Base-by-base conservation (phyloP, 2,888 invertebrate species). In the Malthinus seriepunctatus region DNA sequence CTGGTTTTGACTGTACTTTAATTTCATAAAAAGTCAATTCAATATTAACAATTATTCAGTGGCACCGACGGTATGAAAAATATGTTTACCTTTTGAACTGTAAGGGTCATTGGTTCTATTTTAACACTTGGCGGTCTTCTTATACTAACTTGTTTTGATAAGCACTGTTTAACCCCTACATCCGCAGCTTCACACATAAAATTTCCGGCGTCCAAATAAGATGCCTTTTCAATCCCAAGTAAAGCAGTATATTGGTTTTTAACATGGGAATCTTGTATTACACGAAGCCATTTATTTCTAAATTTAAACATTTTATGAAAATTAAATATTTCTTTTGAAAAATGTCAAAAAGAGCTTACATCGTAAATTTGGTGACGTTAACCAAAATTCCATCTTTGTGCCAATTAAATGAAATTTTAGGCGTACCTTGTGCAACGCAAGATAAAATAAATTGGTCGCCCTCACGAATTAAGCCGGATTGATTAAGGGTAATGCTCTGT, bases 141-240 rank as follows among this genome's bases (percentile, higher is more conserved):
- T 10, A 91, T 84, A 15, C 84, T 82, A 33, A 90, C 79, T 56
- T 83, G 78, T 51, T 87, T 76, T 47, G 86, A 86, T 63, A 85
- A 81, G 73, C 90, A 90, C 61, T 89, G 84, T 64, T 88, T 83
- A 46, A 87, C 78, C n/a, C 86, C 87, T 69, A 85, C 86, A 70
- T 88, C 88, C 51, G 84, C 82, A 31, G 87, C 90, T 71, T 90
- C 88, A 74, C 94, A 93, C 2, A 90, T 89, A 81, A 91, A 93
- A 56, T 85, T 82, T 11, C 93, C 93, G 14, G 87, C 85, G 71
- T 94, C 93, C 33, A 87, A 81, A 14, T 81, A 78, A 59, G 84
- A 85, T 0, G 90, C 88, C 63, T 85, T 86, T 9, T 88, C 86
- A 52, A 93, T 84, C 0, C 88, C 88, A 63, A 93, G 78, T 33